These are phyloP conservation scores for Atopsyche davidsoni DNA, from an alignment of 1,140 invertebrate genomes.

Conservation along the genomic window DNA sequence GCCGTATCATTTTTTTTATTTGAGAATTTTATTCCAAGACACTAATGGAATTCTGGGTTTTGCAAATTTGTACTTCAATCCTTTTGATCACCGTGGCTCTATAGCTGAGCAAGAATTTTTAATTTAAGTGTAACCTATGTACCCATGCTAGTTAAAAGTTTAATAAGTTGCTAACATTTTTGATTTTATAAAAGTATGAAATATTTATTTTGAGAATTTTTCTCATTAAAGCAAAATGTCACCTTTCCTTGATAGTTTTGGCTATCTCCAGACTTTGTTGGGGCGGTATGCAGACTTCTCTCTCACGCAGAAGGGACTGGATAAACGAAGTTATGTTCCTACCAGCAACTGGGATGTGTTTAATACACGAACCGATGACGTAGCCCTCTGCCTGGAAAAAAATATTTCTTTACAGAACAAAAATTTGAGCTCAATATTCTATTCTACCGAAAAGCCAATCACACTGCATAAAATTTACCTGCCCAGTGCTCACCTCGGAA, in stretches of 20 bases:
- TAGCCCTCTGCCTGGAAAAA: constrained; percentile 81
- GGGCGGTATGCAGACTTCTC: constrained; percentile 95
- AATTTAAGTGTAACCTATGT: too few species aligned
- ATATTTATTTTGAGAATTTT: background rate
- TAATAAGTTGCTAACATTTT: background rate
- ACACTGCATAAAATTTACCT: too few species aligned
- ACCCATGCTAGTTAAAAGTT: too few species aligned
- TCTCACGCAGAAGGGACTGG: constrained; percentile 90
- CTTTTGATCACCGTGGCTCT: too few species aligned
- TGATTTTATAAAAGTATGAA: background rate
- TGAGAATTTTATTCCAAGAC: too few species aligned
- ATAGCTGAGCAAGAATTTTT: too few species aligned
- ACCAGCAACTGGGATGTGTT: constrained; percentile 99
- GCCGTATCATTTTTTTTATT: too few species aligned
- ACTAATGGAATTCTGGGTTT: too few species aligned
- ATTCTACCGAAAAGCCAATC: background rate
- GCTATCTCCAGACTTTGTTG: constrained; percentile 98
- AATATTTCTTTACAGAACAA: background rate
- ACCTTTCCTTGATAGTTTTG: constrained; percentile 92
- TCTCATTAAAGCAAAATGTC: background rate
- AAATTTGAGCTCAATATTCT: background rate
- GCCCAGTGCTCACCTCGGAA: too few species aligned
- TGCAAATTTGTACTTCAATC: too few species aligned
- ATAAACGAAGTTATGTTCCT: constrained; percentile 99
- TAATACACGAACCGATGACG: constrained; percentile 99